Evolutionary conservation across 2,888 invertebrate genomes (phyloP).

Genomic region (Formica aserva): DNA sequence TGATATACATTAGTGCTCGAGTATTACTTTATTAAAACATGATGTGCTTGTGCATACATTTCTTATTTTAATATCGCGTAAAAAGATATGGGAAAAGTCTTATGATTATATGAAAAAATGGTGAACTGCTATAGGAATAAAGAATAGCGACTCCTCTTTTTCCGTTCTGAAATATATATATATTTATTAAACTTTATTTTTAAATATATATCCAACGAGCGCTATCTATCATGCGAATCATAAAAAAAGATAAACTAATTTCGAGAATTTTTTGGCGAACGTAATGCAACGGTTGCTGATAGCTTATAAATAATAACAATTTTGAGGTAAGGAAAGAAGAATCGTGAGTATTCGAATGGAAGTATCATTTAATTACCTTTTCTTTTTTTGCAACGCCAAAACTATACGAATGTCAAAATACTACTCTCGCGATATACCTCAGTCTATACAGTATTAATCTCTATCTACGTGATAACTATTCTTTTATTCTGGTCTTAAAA

Average conservation of each 20-base stretch:
- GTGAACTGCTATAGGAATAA: not conserved
- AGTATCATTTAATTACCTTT: constrained; percentile 17
- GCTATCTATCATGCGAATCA: constrained; percentile 32
- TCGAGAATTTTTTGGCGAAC: constrained; percentile 18
- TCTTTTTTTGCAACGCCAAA: constrained; percentile 17
- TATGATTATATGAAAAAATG: not conserved
- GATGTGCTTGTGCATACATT: not conserved
- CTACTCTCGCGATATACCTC: constrained; percentile 49
- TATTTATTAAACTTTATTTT: constrained; percentile 54
- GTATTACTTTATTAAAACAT: constrained; percentile 12
- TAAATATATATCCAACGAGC: constrained; percentile 44
- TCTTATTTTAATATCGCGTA: not conserved
- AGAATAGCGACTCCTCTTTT: not conserved
- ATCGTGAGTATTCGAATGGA: constrained; percentile 3
- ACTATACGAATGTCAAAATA: constrained; percentile 52
- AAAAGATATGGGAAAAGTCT: constrained; percentile 16
- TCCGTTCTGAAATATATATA: constrained; percentile 41
- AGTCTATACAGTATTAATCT: constrained; percentile 54
- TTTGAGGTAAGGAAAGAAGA: not conserved
- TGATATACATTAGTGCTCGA: not conserved
- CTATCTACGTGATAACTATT: constrained; percentile 54
- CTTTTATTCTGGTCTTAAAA: constrained; percentile 54
- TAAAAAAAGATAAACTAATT: constrained; percentile 44
- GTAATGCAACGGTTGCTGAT: constrained; percentile 4
- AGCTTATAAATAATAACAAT: constrained; percentile 30